Evolutionary conservation across 2,797 vertebrate species (phyloP).

Genomic region (Manis crassicaudata): DNA sequence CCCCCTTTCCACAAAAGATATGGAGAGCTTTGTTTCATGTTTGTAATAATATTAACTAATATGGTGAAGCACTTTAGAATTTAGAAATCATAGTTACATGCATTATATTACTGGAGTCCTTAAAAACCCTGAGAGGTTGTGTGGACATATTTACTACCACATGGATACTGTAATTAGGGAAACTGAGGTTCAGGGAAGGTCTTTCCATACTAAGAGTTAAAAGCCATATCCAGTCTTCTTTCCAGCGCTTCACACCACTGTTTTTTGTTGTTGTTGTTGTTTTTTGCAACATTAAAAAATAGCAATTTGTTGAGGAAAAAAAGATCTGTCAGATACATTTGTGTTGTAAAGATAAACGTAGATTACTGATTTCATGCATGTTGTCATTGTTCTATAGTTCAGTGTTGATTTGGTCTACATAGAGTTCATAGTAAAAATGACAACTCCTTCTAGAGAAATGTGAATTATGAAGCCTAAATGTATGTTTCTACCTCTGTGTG

Average conservation of each 20-base stretch:
- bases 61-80: slow-evolving; percentile 55
- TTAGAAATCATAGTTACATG: slow-evolving; percentile 34
- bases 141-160: background rate
- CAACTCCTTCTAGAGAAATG: background rate
- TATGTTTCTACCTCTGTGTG: background rate
- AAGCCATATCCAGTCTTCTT: slow-evolving; percentile 7
- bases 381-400: slow-evolving; percentile 12
- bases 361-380: background rate
- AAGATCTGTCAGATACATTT: background rate
- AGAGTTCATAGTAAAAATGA: slow-evolving; percentile 27
- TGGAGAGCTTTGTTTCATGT: slow-evolving; percentile 38
- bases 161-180: slow-evolving; percentile 31
- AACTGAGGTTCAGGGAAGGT: slow-evolving; percentile 7
- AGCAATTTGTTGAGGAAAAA: background rate
- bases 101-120: background rate
- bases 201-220: slow-evolving; percentile 25
- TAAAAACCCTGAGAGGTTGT: background rate
- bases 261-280: background rate
- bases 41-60: slow-evolving; percentile 68
- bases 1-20: slow-evolving; percentile 41
- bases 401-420: background rate
- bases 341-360: slow-evolving; percentile 4
- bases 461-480: background rate
- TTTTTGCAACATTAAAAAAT: background rate
- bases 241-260: background rate